These are phyloP conservation scores for Agelastica alni DNA, from an alignment of 2,888 invertebrate species.

Conservation along the genomic window DNA sequence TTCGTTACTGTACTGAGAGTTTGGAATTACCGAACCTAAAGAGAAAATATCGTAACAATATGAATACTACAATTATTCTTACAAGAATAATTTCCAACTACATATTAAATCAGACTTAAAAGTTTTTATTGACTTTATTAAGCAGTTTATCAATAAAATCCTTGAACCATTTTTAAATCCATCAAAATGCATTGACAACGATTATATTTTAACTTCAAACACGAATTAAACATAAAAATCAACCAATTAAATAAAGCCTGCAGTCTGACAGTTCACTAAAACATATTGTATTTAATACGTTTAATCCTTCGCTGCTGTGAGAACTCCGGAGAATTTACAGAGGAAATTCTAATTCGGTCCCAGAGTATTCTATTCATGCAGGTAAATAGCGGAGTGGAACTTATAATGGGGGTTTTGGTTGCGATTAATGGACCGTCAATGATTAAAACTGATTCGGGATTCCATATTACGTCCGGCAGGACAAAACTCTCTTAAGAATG, in stretches of 20 bases:
- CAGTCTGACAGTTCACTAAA: constrained; percentile 5
- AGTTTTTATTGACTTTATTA: too few species aligned
- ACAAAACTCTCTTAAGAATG: constrained; percentile 37
- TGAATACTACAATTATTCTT: too few species aligned
- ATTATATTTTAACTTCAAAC: too few species aligned
- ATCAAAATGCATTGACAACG: too few species aligned
- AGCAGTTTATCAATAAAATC: too few species aligned
- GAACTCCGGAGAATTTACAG: constrained; percentile 3
- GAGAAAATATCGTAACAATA: too few species aligned
- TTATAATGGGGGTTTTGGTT: constrained; percentile 41
- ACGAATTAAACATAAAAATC: not conserved
- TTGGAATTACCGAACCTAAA: too few species aligned
- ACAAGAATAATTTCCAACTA: too few species aligned
- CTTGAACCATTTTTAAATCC: too few species aligned
- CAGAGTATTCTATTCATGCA: constrained; percentile 36
- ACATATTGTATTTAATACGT: constrained; percentile 20
- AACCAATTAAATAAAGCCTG: constrained; percentile 1
- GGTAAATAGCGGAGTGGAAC: constrained; percentile 39
- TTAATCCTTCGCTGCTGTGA: constrained; percentile 10
- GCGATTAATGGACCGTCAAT: constrained; percentile 46
- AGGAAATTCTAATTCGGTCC: constrained; percentile 27
- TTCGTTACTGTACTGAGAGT: too few species aligned
- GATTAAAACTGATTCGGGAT: constrained; percentile 45
- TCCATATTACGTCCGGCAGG: constrained; percentile 34
- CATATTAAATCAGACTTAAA: too few species aligned